A percentile compares a stretch with the other conserved stretches of the same genome.
Conservation (phyloP, 2,797 vertebrate species). For the Chaunax sp. region DNA sequence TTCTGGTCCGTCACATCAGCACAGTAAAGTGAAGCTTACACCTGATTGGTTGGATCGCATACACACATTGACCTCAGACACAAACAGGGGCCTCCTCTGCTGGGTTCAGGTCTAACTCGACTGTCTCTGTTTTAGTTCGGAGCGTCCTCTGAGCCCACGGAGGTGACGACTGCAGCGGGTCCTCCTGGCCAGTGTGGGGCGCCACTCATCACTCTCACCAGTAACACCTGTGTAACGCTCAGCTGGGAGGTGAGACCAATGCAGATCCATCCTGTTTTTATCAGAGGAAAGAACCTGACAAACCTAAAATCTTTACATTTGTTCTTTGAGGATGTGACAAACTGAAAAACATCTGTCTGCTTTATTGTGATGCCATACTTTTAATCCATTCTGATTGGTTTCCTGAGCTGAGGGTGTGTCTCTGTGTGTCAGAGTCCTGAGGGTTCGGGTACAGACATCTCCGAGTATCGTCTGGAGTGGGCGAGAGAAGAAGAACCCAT, state of each 20-base stretch:
- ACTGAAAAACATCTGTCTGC: too few species aligned
- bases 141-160: conserved; percentile 86
- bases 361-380: too few species aligned
- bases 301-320: too few species aligned
- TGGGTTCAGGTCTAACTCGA: too few species aligned
- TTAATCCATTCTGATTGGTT: background rate
- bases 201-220: conserved; percentile 88
- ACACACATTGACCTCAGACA: conserved; percentile 1
- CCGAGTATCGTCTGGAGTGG: conserved; percentile 96
- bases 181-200: conserved; percentile 92
- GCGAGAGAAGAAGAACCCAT: conserved; percentile 89
- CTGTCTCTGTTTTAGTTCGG: conserved; percentile 83
- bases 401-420: conserved; percentile 1
- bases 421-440: conserved; percentile 88
- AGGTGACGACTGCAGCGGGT: conserved; percentile 92
- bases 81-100: too few species aligned
- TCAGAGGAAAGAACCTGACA: background rate
- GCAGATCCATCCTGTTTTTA: background rate
- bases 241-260: conserved; percentile 93
- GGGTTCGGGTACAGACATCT: conserved; percentile 93
- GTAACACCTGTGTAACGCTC: conserved; percentile 87
- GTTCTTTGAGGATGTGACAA: too few species aligned
- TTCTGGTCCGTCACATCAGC: too few species aligned
- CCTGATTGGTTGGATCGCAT: conserved; percentile 45
- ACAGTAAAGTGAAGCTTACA: conserved; percentile 10